Percentiles rank a stretch among this genome's conserved stretches.
Conservation (phyloP, 2,888 invertebrate species). For the Mamestra brassicae region DNA sequence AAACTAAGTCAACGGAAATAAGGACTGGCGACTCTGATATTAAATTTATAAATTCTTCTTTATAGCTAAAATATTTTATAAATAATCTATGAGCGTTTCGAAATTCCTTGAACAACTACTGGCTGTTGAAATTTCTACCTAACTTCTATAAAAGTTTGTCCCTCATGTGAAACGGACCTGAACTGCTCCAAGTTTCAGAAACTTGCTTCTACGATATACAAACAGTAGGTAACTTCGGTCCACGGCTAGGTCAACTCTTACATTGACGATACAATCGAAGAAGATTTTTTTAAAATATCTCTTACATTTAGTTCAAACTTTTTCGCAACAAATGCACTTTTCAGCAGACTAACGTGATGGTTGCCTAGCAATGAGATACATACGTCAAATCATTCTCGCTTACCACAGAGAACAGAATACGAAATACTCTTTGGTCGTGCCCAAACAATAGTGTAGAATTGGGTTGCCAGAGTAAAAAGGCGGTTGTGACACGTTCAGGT, state of each 20-base stretch:
- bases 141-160: constrained; percentile 35
- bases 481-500: constrained; percentile 79
- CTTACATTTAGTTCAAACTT: neutral
- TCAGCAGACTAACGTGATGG: neutral
- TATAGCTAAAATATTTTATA: neutral
- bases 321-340: neutral
- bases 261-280: neutral
- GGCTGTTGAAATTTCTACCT: constrained; percentile 10
- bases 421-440: constrained; percentile 62
- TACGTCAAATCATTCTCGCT: constrained; percentile 8
- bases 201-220: constrained; percentile 22
- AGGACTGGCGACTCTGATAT: neutral
- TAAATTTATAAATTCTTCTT: neutral
- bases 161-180: constrained; percentile 29
- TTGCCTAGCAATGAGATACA: neutral
- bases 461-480: constrained; percentile 74
- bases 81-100: constrained; percentile 21
- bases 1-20: constrained; percentile 1
- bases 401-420: constrained; percentile 59
- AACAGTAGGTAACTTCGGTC: neutral
- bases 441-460: constrained; percentile 78
- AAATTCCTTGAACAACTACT: constrained; percentile 19
- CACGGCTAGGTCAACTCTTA: neutral
- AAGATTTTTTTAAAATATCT: neutral
- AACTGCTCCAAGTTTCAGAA: constrained; percentile 30